Evolutionary conservation across 2,888 invertebrate species (phyloP).

Genomic region (Dicranocentrus wangi): DNA sequence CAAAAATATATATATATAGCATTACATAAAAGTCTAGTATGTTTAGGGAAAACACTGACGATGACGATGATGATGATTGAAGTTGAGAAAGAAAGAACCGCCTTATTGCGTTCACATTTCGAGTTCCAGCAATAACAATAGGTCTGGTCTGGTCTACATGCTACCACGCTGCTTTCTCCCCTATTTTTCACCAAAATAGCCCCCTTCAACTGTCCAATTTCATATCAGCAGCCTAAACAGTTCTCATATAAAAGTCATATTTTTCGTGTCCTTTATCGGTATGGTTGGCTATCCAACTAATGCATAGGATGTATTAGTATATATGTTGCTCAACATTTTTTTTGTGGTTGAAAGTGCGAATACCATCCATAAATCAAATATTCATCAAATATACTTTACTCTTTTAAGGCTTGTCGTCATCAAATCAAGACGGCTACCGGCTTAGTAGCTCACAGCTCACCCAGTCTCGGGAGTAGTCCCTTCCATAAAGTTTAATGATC

Average conservation of each 20-base stretch:
- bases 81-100: not conserved
- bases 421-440: conserved; percentile 31
- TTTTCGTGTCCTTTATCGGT: no score
- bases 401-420: conserved; percentile 27
- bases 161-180: no score
- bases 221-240: no score
- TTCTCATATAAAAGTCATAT: no score
- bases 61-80: no score
- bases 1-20: not conserved
- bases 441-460: no score
- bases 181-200: no score
- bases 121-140: not conserved
- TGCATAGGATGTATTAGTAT: not conserved
- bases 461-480: conserved; percentile 10
- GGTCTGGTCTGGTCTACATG: not conserved
- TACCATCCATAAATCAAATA: conserved; percentile 55
- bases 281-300: not conserved
- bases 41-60: no score
- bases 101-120: not conserved
- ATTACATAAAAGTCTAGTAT: not conserved
- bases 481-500: conserved; percentile 45
- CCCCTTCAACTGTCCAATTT: no score
- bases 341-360: conserved; percentile 36
- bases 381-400: conserved; percentile 49
- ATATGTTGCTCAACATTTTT: no score